A percentile compares a stretch with the other conserved stretches of the same genome.
phyloP scores from a whole-genome alignment of 2,113 vertebrate species.

The Nothobranchius kuhntae region DNA sequence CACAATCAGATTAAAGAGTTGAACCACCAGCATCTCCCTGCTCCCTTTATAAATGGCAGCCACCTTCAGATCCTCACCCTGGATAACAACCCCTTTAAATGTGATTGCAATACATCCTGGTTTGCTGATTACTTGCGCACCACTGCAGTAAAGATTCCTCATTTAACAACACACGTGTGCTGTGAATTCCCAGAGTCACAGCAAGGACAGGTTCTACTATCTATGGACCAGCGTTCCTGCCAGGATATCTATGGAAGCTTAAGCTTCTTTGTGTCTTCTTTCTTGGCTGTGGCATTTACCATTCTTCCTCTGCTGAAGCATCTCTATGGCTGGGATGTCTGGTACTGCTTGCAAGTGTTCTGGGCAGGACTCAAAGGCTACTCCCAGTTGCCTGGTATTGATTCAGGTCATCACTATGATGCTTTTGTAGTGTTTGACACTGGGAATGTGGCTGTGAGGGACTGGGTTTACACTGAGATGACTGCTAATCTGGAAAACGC shows the following conservation, averaged over 20 bases:
- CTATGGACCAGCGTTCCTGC: conserved; percentile 83
- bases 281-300: conserved; percentile 64
- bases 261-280: conserved; percentile 68
- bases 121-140: conserved; percentile 81
- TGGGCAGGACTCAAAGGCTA: conserved; percentile 76
- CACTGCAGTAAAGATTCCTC: conserved; percentile 66
- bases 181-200: conserved; percentile 80
- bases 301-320: conserved; percentile 79
- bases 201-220: conserved; percentile 70
- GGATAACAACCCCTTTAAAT: conserved; percentile 81
- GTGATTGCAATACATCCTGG: conserved; percentile 80
- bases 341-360: conserved; percentile 84
- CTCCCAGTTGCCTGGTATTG: conserved; percentile 59
- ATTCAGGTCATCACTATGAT: conserved; percentile 69
- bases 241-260: conserved; percentile 81
- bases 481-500: conserved; percentile 76
- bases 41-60: conserved; percentile 51
- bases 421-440: conserved; percentile 88
- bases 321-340: conserved; percentile 87
- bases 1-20: conserved; percentile 77
- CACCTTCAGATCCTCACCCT: conserved; percentile 72
- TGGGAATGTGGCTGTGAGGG: conserved; percentile 75
- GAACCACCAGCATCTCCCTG: conserved; percentile 59
- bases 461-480: conserved; percentile 89
- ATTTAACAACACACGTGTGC: conserved; percentile 72